Percentiles rank a stretch among this genome's conserved stretches.
Evolutionary conservation across 2,113 vertebrate genomes (phyloP).

Genomic region (Podarcis cretensis): DNA sequence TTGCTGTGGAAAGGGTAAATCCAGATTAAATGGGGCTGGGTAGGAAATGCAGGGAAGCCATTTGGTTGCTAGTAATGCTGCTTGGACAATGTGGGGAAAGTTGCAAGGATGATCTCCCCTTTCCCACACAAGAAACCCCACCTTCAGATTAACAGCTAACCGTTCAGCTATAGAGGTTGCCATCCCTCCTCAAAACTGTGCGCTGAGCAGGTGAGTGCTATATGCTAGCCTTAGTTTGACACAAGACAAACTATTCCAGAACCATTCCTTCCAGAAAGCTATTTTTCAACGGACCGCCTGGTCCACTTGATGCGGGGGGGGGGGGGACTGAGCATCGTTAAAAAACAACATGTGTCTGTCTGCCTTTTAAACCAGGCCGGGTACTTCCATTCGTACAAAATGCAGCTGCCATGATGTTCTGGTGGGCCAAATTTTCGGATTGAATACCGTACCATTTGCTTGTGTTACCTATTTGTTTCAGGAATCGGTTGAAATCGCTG

Average conservation of each 20-base stretch:
- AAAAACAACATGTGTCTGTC: background rate
- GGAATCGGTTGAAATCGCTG: background rate
- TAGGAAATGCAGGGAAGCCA: too few relatives aligned
- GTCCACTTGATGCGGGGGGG: background rate
- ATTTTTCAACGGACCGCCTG: background rate
- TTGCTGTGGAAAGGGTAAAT: too few relatives aligned
- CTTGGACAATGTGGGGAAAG: too few relatives aligned
- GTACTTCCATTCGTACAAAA: background rate
- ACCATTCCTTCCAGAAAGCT: background rate
- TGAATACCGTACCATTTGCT: too few relatives aligned
- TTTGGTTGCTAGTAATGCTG: too few relatives aligned
- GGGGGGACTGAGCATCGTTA: too few relatives aligned
- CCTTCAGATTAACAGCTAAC: background rate
- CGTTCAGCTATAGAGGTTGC: too few relatives aligned
- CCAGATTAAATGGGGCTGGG: too few relatives aligned
- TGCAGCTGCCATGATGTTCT: too few relatives aligned
- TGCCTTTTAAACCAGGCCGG: background rate
- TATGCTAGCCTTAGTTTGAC: background rate
- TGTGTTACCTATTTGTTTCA: background rate
- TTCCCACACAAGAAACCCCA: too few relatives aligned
- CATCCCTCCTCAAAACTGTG: background rate
- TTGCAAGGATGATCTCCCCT: too few relatives aligned
- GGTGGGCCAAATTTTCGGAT: too few relatives aligned
- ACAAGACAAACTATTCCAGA: background rate
- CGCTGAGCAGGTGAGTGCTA: background rate